phyloP scores from a whole-genome alignment of 2,888 invertebrate genomes.

The Idaea aversata region DNA sequence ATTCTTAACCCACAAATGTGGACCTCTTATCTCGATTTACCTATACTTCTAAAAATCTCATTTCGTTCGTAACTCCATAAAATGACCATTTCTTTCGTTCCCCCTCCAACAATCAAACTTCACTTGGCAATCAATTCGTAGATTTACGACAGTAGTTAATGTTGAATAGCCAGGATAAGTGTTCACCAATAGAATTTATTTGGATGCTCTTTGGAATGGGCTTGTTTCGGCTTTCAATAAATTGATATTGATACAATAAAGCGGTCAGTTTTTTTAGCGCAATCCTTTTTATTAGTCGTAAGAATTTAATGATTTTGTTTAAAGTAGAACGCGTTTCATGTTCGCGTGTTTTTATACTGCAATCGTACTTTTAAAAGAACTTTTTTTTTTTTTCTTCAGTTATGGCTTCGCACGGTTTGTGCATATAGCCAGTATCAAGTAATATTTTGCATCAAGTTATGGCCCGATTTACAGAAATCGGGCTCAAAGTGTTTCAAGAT shows the following conservation, averaged over 20 bases:
- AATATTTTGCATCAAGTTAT: too few species aligned
- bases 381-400: too few species aligned
- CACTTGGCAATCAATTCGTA: constrained; percentile 41
- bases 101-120: constrained; percentile 42
- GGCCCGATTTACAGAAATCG: too few species aligned
- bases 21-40: background rate
- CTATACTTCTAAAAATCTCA: constrained; percentile 18
- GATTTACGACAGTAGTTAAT: constrained; percentile 51
- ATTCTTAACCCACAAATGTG: background rate
- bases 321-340: background rate
- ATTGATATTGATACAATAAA: constrained; percentile 24
- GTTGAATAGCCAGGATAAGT: constrained; percentile 35
- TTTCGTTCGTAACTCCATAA: constrained; percentile 25
- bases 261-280: constrained; percentile 20
- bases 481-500: too few species aligned
- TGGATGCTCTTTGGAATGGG: constrained; percentile 21
- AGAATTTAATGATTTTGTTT: background rate
- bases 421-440: too few species aligned
- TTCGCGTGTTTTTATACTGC: too few species aligned
- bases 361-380: too few species aligned
- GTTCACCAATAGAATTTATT: constrained; percentile 38
- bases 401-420: too few species aligned
- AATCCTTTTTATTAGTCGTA: constrained; percentile 23
- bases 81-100: constrained; percentile 23
- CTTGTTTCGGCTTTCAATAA: constrained; percentile 29